Percentiles rank a stretch among this genome's conserved stretches.
Conservation (phyloP, 92 coral and sea anemone genomes). For the Muricea muricata region DNA sequence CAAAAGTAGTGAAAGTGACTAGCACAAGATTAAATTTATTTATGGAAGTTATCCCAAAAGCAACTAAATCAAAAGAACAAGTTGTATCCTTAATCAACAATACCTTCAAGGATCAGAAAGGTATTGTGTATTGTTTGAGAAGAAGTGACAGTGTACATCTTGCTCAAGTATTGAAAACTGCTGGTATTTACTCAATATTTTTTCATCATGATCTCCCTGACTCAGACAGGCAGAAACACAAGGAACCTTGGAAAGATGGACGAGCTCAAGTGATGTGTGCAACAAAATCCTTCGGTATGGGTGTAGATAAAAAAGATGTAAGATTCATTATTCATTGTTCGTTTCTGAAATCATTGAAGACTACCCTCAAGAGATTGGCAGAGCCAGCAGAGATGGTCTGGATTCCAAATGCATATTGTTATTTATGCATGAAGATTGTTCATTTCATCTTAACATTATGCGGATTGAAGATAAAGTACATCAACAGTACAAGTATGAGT, state of each 20-base stretch:
- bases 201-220: constrained; percentile 21
- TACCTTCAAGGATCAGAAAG: constrained; percentile 18
- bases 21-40: constrained; percentile 23
- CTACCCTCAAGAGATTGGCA: no score
- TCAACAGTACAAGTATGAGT: no score
- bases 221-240: constrained; percentile 34
- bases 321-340: constrained; percentile 42
- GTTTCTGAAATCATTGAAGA: no score
- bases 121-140: constrained; percentile 36
- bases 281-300: constrained; percentile 50
- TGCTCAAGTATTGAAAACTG: no score
- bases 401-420: constrained; percentile 41
- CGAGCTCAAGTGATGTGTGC: constrained; percentile 46
- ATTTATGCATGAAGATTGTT: constrained; percentile 47
- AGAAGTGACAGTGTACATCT: no score
- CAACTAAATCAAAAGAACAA: constrained; percentile 37
- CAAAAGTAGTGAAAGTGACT: constrained; percentile 6
- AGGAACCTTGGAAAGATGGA: constrained; percentile 32
- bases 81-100: constrained; percentile 19
- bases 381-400: constrained; percentile 31
- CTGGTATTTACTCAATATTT: background rate
- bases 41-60: constrained; percentile 24
- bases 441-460: constrained; percentile 46
- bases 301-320: constrained; percentile 40
- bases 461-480: no score